A percentile compares a stretch with the other conserved stretches of the same genome.
Conservation (phyloP, 37 sponge, comb jelly and placozoan species). For the Spongilla lacustris region DNA sequence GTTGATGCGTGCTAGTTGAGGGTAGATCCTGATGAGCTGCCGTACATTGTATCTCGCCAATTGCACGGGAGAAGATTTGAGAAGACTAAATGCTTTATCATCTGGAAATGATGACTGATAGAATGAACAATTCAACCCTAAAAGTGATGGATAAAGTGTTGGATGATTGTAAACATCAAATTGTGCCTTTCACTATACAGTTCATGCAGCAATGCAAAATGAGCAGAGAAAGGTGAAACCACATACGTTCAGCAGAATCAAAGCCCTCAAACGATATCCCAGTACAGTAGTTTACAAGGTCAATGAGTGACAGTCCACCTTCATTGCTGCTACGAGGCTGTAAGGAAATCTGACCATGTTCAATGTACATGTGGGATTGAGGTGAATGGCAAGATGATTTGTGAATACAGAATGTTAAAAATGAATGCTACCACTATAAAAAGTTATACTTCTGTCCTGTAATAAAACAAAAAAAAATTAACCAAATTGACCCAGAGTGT, state of each 20-base stretch:
- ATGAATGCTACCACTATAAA: too few relatives aligned
- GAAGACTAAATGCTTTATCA: constrained; percentile 16
- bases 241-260: constrained; percentile 44
- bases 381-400: too few relatives aligned
- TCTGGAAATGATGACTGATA: constrained; percentile 68
- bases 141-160: too few relatives aligned
- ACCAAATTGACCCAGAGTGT: too few relatives aligned
- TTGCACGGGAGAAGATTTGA: not conserved
- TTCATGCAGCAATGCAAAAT: too few relatives aligned
- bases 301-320: not conserved
- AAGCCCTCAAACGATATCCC: constrained; percentile 64
- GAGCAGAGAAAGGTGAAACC: too few relatives aligned
- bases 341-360: not conserved
- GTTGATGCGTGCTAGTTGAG: constrained; percentile 53
- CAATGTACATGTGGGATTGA: too few relatives aligned
- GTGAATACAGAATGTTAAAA: too few relatives aligned
- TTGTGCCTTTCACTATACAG: too few relatives aligned
- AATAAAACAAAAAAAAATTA: too few relatives aligned
- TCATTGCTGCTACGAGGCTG: not conserved
- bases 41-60: constrained; percentile 56
- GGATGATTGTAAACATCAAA: too few relatives aligned
- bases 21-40: constrained; percentile 67
- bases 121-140: constrained; percentile 22
- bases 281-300: constrained; percentile 59
- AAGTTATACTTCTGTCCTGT: too few relatives aligned